Percentiles rank a stretch among this genome's conserved stretches.
Evolutionary conservation across 2,888 invertebrate genomes (phyloP).

Genomic region (Stenodera caucasica): DNA sequence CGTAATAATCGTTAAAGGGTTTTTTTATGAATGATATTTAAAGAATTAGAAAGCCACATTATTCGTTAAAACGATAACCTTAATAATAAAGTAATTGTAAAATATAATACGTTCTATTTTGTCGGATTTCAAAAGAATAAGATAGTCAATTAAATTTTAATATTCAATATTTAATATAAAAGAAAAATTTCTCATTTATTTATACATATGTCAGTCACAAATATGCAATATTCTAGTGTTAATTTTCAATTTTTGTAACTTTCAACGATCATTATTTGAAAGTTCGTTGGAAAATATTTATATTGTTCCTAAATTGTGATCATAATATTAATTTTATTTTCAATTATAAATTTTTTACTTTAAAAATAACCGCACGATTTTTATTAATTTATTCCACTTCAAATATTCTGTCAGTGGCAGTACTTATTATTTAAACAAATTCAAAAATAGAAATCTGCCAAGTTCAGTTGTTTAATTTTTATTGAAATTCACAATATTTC

Average conservation of each 20-base stretch:
- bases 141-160: background rate
- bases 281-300: background rate
- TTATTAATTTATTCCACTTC: background rate
- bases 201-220: background rate
- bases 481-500: too few species aligned
- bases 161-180: background rate
- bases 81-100: slow-evolving; percentile 10
- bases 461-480: background rate
- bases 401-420: background rate
- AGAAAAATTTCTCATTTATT: background rate
- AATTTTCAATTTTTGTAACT: background rate
- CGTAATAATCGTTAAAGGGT: background rate
- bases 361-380: background rate
- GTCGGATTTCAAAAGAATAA: background rate
- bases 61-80: slow-evolving; percentile 12
- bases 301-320: too few species aligned
- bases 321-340: too few species aligned
- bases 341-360: background rate
- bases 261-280: background rate
- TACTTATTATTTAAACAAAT: background rate
- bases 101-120: background rate
- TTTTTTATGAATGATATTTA: slow-evolving; percentile 1
- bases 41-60: slow-evolving; percentile 12
- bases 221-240: background rate
- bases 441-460: background rate